Evolutionary conservation across 2,888 invertebrate genomes (phyloP), one percentile per base, ranked within the genome.

Genomic region (Tuberolachnus salignus): DNA sequence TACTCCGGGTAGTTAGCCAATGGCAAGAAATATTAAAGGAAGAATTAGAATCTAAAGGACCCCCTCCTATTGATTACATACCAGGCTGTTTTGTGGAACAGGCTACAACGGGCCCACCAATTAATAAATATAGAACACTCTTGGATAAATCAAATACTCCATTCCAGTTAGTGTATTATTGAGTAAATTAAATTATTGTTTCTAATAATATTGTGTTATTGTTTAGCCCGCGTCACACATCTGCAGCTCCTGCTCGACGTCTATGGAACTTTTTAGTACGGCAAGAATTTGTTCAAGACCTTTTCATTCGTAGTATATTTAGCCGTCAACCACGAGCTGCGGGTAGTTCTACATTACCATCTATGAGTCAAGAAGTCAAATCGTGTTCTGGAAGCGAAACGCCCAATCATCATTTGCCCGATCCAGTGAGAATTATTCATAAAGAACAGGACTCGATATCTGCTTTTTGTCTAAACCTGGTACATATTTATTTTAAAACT

Each of bases 401-500:
- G 16, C 69, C 80, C 4, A 80, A 61, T 64, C 73, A 69, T 53
- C 81, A 86, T 81, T 85, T 90, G 80, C 89, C 90, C 80, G 95
- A 95, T 84, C 95, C 95, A 13, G 94, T 97, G 81, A 90, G 97
- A 83, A 95, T 99, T 83, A 95, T 99, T 83, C 98, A 99, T 86
- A 98, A 98, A 87, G 99, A 99, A 85, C 97, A 97, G 87, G 99
- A 99, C 86, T 94, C 97, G 80, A 97, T 99, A 83, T 92, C 96
- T 74, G 95, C 98, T 49, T 99, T 99, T 88, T 97, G 98, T 85
- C 89, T 98, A 81, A 98, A 97, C 86, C 93, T 94, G 89, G 96
- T 94, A 84, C 82, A 82, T 75, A 72, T 34, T 72, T 23, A 8
- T 11, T 55, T 53, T 75, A 16, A 61, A 80, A 74, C 34, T 80